phyloP scores from a whole-genome alignment of 2,797 vertebrate species.

The Thamnophis elegans region DNA sequence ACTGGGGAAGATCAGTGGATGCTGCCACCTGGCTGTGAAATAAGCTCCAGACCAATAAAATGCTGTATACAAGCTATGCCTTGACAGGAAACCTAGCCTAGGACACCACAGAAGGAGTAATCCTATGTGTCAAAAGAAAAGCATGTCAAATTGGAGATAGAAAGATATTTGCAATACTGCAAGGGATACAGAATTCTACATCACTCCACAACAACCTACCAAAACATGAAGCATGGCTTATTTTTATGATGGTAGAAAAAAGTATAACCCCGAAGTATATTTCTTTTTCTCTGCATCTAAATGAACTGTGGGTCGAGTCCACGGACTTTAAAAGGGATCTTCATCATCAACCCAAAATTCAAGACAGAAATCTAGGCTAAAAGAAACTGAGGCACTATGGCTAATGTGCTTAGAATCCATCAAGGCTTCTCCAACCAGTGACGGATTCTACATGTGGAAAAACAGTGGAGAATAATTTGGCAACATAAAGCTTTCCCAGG shows the following conservation, averaged over 20 bases:
- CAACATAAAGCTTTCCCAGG: neutral
- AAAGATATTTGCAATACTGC: neutral
- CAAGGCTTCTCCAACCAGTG: neutral
- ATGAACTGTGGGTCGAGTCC: neutral
- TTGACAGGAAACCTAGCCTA: neutral
- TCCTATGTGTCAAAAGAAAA: neutral
- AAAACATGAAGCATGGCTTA: neutral
- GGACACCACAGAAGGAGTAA: neutral
- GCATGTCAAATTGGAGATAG: neutral
- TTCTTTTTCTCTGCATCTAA: neutral
- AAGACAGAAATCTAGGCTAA: neutral
- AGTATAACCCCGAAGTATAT: neutral
- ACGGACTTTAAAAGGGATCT: neutral
- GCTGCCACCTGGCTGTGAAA: neutral
- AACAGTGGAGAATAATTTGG: neutral
- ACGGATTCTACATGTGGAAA: neutral
- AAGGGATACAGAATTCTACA: neutral
- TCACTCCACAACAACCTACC: neutral
- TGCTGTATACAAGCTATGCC: neutral
- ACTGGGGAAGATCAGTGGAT: neutral
- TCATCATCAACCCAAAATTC: neutral
- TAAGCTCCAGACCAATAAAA: neutral
- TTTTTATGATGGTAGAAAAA: neutral
- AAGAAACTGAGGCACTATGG: neutral
- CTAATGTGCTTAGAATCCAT: neutral